Base-by-base conservation (phyloP, 2,888 invertebrate genomes). In the Erebia ligea region DNA sequence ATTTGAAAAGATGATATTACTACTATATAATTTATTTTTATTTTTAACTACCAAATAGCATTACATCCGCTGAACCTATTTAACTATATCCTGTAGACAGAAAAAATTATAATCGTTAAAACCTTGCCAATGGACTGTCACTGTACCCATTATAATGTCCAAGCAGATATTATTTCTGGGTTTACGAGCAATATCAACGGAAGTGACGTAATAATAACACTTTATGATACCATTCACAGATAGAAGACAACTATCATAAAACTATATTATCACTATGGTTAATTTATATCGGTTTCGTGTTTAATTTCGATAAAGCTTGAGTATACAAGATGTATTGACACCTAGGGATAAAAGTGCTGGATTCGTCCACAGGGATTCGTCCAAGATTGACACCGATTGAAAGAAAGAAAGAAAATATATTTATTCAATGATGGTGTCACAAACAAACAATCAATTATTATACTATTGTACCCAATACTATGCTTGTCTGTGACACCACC, bases 141-240 rank as follows among this genome's bases (percentile, higher is more conserved):
- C 48, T 48, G 50, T 50, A n/a, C n/a, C 50, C 15, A 50, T 50
- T n/a, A 13, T 15, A 61, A 61, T 61, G 59, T 40, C 58, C 58
- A 59, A 59, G 42, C 9, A 42, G n/a, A 15, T 17, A 54, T 54
- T 59, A 58, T 58, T 34, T 34, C 8, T n/a, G 11, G 19, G 42
- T 45, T 61, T 61, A 61, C 61, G 61, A 61, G 42, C 42, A 61
- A 45, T 61, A 61, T 61, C 42, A 42, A 5, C 11, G 17, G 9
- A 42, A 58, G 58, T 58, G 59, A 42, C 42, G 61, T 17, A 42
- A 17, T 59, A 59, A 40, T 34, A 40, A n/a, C 2, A 61, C 10
- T 61, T 61, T 61, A 61, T 19, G 58, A 17, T 17, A 40, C 40
- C 34, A 58, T 17, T 42, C 61, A 61, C 61, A 61, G 61, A 42